Evolutionary conservation across 2,113 vertebrate genomes (phyloP), one percentile per base, ranked within the genome.

Genomic region (Oncorhynchus kisutch): DNA sequence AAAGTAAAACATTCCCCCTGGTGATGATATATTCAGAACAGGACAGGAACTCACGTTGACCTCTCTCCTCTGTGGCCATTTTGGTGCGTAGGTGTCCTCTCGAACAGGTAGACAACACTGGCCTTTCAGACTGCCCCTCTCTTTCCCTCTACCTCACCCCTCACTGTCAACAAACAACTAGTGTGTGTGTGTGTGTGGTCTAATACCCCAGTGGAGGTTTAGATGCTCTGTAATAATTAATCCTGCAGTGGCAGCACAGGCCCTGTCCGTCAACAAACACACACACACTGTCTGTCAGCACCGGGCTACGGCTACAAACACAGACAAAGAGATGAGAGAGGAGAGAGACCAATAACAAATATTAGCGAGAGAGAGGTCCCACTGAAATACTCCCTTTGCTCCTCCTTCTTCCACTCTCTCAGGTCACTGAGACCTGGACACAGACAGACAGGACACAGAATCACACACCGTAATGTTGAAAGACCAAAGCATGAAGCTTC

Each of bases 151-250:
- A 65, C 25, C 69, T 60, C 71, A 39, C 25, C n/a, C 25, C 70
- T 71, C 64, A 77, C 82, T 34, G 80, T 89, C 85, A 82, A 87
- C 77, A 82, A 78, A 87, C 86, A 91, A 74, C 73, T 80, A 18
- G 8, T 71, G 48, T 71, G 70, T 72, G 71, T 72, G 27, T 59
- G 31, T 77, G 69, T 51, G 69, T 65, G 75, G 88, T 86, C 77
- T 71, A 89, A 91, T 93, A 82, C 74, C 72, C 89, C 85, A 84
- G 87, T 84, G 88, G 90, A 89, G 91, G 88, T 79, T 83, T 71
- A 67, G 79, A 86, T 78, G 85, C 89, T 93, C 73, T 88, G 83
- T 90, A 94, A 94, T 93, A 92, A 88, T 93, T 94, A 93, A 94
- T 94, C 87, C 81, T 89, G 82, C 86, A 81, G 80, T 80, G 80